A percentile compares a stretch with the other conserved stretches of the same genome.
Conservation (phyloP, 1,140 invertebrate genomes). For the Bombus turneri region DNA sequence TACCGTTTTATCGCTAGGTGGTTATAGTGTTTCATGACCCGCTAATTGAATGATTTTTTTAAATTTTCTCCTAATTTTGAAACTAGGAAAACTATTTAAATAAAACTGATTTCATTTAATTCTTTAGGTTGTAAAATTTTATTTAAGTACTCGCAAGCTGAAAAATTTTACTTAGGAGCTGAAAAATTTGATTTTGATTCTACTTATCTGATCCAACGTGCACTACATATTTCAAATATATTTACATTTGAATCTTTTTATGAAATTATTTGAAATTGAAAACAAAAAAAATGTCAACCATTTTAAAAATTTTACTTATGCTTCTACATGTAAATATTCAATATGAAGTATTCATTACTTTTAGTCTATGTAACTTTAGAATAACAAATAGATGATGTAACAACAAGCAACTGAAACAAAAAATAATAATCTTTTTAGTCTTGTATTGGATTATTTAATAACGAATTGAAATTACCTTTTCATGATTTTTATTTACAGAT, state of each 20-base stretch:
- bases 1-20: too few species aligned
- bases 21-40: too few species aligned
- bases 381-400: not conserved
- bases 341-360: not conserved
- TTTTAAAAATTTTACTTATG: not conserved
- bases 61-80: too few species aligned
- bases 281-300: not conserved
- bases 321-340: not conserved
- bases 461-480: not conserved
- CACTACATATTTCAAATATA: not conserved
- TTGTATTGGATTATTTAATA: not conserved
- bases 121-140: too few species aligned
- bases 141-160: too few species aligned
- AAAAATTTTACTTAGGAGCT: too few species aligned
- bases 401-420: not conserved
- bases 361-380: not conserved
- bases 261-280: not conserved
- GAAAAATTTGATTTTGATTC: too few species aligned
- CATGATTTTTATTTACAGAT: slow-evolving; percentile 29
- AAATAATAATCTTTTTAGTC: not conserved
- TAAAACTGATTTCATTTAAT: too few species aligned
- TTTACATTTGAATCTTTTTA: not conserved
- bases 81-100: too few species aligned
- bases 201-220: too few species aligned
- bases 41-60: too few species aligned